phyloP scores from a whole-genome alignment of 2,113 vertebrate species.

The Lepus americanus region DNA sequence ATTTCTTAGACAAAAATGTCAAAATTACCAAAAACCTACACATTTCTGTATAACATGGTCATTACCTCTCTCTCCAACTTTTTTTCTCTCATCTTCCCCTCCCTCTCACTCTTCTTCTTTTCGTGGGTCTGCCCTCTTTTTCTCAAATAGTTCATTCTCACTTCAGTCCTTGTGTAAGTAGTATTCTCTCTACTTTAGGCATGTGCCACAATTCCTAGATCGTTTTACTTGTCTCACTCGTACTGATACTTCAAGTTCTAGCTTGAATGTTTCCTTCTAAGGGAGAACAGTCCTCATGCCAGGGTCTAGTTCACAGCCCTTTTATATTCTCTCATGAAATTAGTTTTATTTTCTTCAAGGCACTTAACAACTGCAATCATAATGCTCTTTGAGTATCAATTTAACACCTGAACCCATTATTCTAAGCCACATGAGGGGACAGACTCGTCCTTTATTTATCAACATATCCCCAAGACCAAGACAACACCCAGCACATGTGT shows the following conservation, averaged over 20 bases:
- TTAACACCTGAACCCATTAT: too few relatives aligned
- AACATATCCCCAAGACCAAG: neutral
- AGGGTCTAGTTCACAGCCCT: neutral
- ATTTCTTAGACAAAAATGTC: neutral
- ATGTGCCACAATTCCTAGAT: neutral
- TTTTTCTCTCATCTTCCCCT: neutral
- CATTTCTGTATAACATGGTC: neutral
- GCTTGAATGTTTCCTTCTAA: neutral
- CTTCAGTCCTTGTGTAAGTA: accelerated
- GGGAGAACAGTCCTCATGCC: neutral
- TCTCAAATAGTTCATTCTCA: neutral
- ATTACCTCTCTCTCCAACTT: neutral
- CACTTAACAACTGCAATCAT: neutral
- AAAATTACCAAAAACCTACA: neutral
- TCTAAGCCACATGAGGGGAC: neutral
- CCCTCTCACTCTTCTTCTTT: neutral
- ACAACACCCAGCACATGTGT: neutral
- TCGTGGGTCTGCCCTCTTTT: neutral
- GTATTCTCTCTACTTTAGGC: neutral
- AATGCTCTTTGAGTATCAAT: neutral
- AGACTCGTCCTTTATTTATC: neutral
- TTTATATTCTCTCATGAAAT: neutral
- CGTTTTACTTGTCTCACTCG: neutral
- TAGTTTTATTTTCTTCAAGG: neutral
- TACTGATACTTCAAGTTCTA: neutral